A percentile compares a stretch with the other conserved stretches of the same genome.
These are phyloP conservation scores for Phycodurus eques DNA, from an alignment of 2,113 vertebrate genomes.

Conservation along the genomic window DNA sequence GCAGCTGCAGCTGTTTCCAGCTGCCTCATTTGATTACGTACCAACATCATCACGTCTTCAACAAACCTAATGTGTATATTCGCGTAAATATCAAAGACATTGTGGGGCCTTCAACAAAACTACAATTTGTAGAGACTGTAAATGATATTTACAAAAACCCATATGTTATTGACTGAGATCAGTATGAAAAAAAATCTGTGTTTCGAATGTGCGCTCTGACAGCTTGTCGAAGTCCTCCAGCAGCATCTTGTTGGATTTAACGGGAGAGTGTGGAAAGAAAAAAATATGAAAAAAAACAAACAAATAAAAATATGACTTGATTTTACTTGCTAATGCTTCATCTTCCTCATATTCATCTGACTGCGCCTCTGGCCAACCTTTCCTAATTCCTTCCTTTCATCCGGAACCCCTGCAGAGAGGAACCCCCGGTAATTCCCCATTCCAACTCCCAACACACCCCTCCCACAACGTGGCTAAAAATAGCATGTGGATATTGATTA, in stretches of 20 bases:
- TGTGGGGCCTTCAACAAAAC: no score
- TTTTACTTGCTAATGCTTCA: conserved; percentile 6
- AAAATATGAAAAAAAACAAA: neutral
- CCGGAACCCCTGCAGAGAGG: neutral
- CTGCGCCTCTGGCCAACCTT: neutral
- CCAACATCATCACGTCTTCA: neutral
- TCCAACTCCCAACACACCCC: neutral
- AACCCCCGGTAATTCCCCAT: neutral
- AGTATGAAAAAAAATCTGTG: neutral
- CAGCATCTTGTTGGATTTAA: neutral
- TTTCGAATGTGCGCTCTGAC: neutral
- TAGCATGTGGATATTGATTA: conserved; percentile 12
- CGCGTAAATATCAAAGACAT: no score
- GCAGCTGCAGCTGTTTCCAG: conserved; percentile 25
- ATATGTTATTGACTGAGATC: neutral
- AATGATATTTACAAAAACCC: no score
- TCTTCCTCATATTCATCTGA: neutral
- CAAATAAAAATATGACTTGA: neutral
- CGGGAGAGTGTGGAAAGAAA: neutral
- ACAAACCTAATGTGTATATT: no score
- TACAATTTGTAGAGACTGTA: no score
- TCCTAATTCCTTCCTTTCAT: conserved; percentile 4
- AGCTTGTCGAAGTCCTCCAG: neutral
- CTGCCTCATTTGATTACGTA: neutral
- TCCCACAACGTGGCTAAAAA: conserved; percentile 24